Percentiles rank a stretch among this genome's conserved stretches.
These are phyloP conservation scores for Siderastrea siderea DNA, from an alignment of 92 coral and sea anemone genomes.

Conservation along the genomic window DNA sequence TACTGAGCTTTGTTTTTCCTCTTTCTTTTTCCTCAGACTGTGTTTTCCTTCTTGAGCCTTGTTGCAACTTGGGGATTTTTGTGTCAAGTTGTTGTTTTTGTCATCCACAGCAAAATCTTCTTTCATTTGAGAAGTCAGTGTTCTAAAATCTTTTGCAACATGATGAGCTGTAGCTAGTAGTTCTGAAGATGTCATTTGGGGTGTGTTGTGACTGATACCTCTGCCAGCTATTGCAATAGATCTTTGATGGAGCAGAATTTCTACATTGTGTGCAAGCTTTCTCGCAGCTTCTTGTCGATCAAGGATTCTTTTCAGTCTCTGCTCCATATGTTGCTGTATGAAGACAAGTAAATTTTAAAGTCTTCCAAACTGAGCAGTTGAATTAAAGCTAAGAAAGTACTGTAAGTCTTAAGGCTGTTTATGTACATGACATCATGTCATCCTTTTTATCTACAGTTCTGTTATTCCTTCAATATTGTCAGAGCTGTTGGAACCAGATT, in stretches of 20 bases:
- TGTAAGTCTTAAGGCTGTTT: too few relatives aligned
- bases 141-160: conserved; percentile 79
- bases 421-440: too few relatives aligned
- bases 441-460: too few relatives aligned
- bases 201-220: conserved; percentile 11
- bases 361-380: neutral
- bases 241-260: conserved; percentile 85
- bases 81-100: conserved; percentile 33
- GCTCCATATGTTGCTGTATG: conserved; percentile 81
- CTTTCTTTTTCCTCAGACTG: neutral
- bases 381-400: too few relatives aligned
- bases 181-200: conserved; percentile 69
- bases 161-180: conserved; percentile 84
- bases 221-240: conserved; percentile 67
- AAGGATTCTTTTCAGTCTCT: conserved; percentile 88
- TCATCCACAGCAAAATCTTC: conserved; percentile 79
- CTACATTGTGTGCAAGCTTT: conserved; percentile 92
- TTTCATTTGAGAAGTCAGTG: conserved; percentile 70
- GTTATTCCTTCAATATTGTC: too few relatives aligned
- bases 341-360: neutral
- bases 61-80: neutral
- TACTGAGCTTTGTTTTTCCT: neutral
- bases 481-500: too few relatives aligned
- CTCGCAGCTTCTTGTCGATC: conserved; percentile 92
- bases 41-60: conserved; percentile 1